Evolutionary conservation across 1,140 invertebrate species (phyloP).

Genomic region (Bombus balteatus): DNA sequence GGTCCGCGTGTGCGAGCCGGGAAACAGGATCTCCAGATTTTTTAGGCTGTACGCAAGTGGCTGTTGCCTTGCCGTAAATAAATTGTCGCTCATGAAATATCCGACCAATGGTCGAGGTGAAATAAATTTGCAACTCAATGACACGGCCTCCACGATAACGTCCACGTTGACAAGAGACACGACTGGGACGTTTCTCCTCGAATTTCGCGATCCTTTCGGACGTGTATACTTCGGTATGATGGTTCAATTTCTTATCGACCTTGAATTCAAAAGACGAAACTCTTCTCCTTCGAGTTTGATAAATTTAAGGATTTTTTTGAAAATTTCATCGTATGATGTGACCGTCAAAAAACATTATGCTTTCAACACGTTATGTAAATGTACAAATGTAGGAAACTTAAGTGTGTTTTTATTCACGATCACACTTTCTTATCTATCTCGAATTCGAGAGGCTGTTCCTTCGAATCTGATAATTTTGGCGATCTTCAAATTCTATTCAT

Average conservation of each 20-base stretch:
- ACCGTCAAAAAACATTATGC: no score
- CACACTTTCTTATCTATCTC: no score
- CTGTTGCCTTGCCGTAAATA: slow-evolving; percentile 5
- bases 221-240: neutral
- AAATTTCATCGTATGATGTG: no score
- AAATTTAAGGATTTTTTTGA: neutral
- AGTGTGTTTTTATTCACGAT: no score
- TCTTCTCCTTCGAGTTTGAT: neutral
- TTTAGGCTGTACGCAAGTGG: neutral
- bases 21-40: slow-evolving; percentile 57
- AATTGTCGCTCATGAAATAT: slow-evolving; percentile 16
- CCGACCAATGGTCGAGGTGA: slow-evolving; percentile 4
- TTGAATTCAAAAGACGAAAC: neutral
- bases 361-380: no score
- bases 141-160: slow-evolving; percentile 8
- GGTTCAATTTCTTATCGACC: neutral
- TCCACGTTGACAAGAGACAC: neutral
- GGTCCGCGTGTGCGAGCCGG: slow-evolving; percentile 36
- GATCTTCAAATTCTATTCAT: no score
- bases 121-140: slow-evolving; percentile 29
- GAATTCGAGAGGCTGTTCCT: no score
- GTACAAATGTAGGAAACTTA: no score
- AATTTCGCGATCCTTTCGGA: neutral
- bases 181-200: neutral
- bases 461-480: no score